These are phyloP conservation scores for Stegodyphus dumicola DNA, from an alignment of 1,140 invertebrate species.

Conservation along the genomic window DNA sequence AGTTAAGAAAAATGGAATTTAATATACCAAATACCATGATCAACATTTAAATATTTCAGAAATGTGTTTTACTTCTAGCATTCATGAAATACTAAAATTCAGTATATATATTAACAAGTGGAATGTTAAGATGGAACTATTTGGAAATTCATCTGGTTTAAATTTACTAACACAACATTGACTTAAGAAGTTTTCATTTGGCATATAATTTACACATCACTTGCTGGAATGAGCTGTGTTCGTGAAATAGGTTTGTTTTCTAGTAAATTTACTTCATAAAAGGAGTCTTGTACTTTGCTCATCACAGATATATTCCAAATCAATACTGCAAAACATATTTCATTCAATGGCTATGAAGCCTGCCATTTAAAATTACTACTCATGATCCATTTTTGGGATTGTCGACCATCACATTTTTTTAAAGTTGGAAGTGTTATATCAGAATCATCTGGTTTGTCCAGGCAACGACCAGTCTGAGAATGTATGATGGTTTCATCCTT, in stretches of 20 bases:
- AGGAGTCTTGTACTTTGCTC: constrained; percentile 37
- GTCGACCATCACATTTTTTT: constrained; percentile 77
- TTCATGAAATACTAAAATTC: neutral
- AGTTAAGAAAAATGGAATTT: constrained; percentile 24
- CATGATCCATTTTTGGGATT: constrained; percentile 94
- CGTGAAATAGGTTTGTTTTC: neutral
- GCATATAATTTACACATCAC: neutral
- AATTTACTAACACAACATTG: no score
- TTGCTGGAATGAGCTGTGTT: neutral
- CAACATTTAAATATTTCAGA: neutral
- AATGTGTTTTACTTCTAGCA: neutral
- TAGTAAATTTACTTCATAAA: neutral
- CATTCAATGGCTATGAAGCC: constrained; percentile 69
- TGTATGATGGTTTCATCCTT: constrained; percentile 90
- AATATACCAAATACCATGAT: constrained; percentile 20
- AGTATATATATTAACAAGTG: constrained; percentile 6
- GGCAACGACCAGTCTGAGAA: constrained; percentile 90
- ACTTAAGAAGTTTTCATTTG: neutral
- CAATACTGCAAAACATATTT: constrained; percentile 3
- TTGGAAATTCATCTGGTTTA: no score
- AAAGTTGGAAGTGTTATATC: constrained; percentile 79
- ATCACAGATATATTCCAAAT: constrained; percentile 41
- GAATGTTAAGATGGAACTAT: constrained; percentile 9
- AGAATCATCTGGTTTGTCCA: constrained; percentile 78
- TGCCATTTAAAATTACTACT: constrained; percentile 95